Evolutionary conservation across 2,113 vertebrate species (phyloP).

Genomic region (Datnioides undecimradiatus): DNA sequence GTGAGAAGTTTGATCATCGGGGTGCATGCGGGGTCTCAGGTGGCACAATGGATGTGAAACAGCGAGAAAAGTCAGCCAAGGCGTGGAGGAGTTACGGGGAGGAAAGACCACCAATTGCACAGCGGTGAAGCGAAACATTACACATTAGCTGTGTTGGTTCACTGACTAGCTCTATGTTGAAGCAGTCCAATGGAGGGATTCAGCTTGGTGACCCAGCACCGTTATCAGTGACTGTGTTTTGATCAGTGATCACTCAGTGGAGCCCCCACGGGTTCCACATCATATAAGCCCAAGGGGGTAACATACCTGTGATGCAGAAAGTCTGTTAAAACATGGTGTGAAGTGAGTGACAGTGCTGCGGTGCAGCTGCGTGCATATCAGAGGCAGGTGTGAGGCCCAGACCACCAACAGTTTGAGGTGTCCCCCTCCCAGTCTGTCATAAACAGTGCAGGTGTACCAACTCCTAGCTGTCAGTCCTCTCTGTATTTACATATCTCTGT

Average conservation of each 20-base stretch:
- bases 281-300: conserved; percentile 26
- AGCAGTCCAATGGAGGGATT: conserved; percentile 22
- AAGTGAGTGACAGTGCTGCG: conserved; percentile 78
- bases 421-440: conserved; percentile 29
- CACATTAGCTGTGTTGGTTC: conserved; percentile 59
- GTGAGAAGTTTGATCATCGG: conserved; percentile 45
- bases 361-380: conserved; percentile 83
- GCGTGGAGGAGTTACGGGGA: neutral
- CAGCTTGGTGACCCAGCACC: conserved; percentile 42
- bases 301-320: conserved; percentile 65
- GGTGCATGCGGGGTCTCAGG: conserved; percentile 50
- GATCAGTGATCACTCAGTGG: conserved; percentile 60
- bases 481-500: neutral
- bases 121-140: conserved; percentile 66
- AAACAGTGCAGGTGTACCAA: conserved; percentile 67
- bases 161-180: conserved; percentile 35
- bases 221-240: conserved; percentile 61
- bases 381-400: conserved; percentile 71
- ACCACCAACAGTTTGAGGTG: conserved; percentile 68
- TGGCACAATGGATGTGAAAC: conserved; percentile 13
- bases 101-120: conserved; percentile 43
- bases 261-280: conserved; percentile 52
- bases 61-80: conserved; percentile 27
- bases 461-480: conserved; percentile 68
- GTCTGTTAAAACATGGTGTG: conserved; percentile 81